Base-by-base conservation (phyloP, 2,113 vertebrate species). In the Elachura formosa region DNA sequence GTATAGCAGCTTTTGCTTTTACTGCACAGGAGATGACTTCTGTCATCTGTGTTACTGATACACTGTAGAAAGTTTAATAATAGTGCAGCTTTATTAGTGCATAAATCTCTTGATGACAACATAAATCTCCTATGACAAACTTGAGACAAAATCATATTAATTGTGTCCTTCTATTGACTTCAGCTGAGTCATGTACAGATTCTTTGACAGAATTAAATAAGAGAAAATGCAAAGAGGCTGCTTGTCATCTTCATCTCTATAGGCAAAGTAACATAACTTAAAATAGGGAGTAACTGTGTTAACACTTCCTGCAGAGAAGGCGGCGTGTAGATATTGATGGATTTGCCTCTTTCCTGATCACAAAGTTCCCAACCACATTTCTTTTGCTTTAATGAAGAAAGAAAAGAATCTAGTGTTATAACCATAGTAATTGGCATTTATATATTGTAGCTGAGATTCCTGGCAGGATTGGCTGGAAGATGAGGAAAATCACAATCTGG, bases 121-220 rank as follows among this genome's bases (percentile, higher is more conserved):
- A 33, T 91, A 85, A 93, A 95, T 93, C 82, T 88, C 75, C 2
- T 69, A 20, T 38, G 94, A 91, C 82, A 97, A 85, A 94, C 87
- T 51, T 88, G 55, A 71, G 87, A 77, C 56, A 89, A 83, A 94
- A 86, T 96, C 52, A 19, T 63, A 52, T 93, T 93, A 94, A 87
- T 95, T 63, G 46, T 81, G 45, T 75, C 68, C 58, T 66, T 59
- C 61, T 84, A 0, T 55, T 83, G 78, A 86, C 67, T 93, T 86
- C 74, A 84, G 45, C 75, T 92, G 76, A 90, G 72, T 87, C 78
- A 88, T 2, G 36, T 80, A 84, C 43, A 69, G 56, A 43, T 76
- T 73, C 38, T 73, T 14, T 48, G 67, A 74, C 46, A 80, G 62
- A 91, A 87, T 83, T 83, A 88, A 93, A 59, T 73, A 56, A 4